A percentile compares a stretch with the other conserved stretches of the same genome.
These are phyloP conservation scores for Lamprologus sp. DNA, from an alignment of 2,113 vertebrate genomes.

Conservation along the genomic window DNA sequence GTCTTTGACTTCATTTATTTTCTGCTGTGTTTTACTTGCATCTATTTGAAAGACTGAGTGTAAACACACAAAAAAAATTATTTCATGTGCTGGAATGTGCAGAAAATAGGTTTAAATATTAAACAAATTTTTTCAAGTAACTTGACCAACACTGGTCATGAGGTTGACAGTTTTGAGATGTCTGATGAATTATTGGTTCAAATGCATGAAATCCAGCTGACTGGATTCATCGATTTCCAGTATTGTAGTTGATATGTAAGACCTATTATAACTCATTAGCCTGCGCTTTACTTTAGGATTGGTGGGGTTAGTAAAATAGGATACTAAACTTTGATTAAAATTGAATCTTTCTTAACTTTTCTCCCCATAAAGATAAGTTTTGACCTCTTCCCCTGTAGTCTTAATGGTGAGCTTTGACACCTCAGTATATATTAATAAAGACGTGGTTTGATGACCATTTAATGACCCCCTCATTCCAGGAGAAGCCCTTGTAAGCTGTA, in stretches of 20 bases:
- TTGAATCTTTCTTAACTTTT: background rate
- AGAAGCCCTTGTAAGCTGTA: background rate
- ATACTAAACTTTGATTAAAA: background rate
- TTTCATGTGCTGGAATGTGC: too few species aligned
- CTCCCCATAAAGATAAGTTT: fast-evolving
- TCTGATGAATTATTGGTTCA: background rate
- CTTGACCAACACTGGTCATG: background rate
- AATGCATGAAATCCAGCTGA: background rate
- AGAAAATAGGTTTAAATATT: too few species aligned
- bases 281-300: background rate
- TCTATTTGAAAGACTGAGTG: too few species aligned
- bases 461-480: background rate
- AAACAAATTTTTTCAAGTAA: too few species aligned
- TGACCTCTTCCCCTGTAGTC: background rate
- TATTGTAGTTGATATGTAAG: background rate
- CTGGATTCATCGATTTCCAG: background rate
- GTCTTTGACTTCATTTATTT: too few species aligned
- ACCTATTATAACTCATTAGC: background rate
- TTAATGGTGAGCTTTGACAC: background rate
- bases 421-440: background rate
- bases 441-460: background rate
- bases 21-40: too few species aligned
- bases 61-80: too few species aligned
- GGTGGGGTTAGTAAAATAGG: background rate
- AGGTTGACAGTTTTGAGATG: background rate